Base-by-base conservation (phyloP, 2,113 vertebrate genomes). In the Agapornis roseicollis region DNA sequence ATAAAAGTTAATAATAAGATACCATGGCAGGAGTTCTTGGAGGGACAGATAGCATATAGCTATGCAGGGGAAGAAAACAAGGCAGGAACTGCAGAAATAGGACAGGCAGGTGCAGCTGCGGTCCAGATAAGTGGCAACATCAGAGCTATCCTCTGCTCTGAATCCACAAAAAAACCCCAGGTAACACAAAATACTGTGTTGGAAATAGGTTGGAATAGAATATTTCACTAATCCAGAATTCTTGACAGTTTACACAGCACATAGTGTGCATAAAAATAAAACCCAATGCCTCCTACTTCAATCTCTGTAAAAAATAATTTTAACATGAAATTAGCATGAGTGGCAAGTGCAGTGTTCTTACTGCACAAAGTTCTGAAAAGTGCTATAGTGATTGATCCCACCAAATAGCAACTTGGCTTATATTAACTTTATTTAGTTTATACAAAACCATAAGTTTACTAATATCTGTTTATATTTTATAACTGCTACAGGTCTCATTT, bases 331-430 rank as follows among this genome's bases (percentile, higher is more conserved):
- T 66, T 78, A 23, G 9, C 28, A 55, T 39, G 31, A 66, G 4
- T 2, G 1, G n/a, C 65, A 69, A 66, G 11, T 11, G 7, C 19
- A 50, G 18, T 0, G 0, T 60, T 79, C 17, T 13, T 58, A 17
- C 64, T 90, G 29, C 18, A 29, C 50, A 68, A 50, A 50, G 11
- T 22, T 73, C 44, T 69, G 65, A 66, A 65, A 94, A 78, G 23
- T 53, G 10, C 25, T 92, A 2, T 16, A 31, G 8, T 28, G 9
- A 11, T 42, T 66, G 18, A 46, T 56, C 29, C 12, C 41, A 42
- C 41, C 66, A 60, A 79, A 12, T 11, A 39, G 16, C 53, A 53
- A n/a, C 37, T 80, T 72, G 41, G 33, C 41, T 88, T 24, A 11
- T 56, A 77, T 47, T 83, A 42, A 39, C 14, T 82, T 71, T n/a